phyloP scores from a whole-genome alignment of 2,888 invertebrate genomes.

The Phasia obesa region DNA sequence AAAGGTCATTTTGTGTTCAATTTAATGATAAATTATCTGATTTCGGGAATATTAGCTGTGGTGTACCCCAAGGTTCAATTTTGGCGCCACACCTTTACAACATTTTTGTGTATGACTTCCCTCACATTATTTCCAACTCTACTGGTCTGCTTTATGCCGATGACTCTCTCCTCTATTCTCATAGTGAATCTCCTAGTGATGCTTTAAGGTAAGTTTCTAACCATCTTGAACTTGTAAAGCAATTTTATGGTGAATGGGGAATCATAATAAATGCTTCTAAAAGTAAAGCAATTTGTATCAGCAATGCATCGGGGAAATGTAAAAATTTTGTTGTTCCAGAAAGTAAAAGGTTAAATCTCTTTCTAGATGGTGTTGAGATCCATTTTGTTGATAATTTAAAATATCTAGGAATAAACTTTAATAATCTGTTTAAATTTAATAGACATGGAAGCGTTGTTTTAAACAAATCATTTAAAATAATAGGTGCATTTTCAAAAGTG shows the following conservation, averaged over 20 bases:
- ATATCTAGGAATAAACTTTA: slow-evolving; percentile 2
- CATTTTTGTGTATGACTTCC: neutral
- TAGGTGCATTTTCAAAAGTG: neutral
- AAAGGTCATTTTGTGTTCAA: neutral
- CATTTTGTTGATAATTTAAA: neutral
- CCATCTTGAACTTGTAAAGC: neutral
- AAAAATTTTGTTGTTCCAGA: neutral
- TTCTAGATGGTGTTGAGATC: neutral
- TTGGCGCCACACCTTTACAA: neutral
- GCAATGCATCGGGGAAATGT: neutral
- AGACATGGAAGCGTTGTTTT: neutral
- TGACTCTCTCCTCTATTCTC: neutral
- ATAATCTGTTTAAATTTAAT: neutral
- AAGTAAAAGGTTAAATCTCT: neutral
- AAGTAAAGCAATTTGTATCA: neutral
- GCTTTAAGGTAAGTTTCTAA: neutral
- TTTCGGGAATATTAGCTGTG: neutral
- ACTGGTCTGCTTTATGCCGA: neutral
- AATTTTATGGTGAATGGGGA: neutral
- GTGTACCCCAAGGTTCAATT: neutral
- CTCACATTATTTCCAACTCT: neutral
- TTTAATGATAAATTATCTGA: no score
- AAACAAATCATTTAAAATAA: neutral
- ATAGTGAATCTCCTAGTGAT: neutral
- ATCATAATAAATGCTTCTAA: neutral